A percentile compares a stretch with the other conserved stretches of the same genome.
phyloP scores from a whole-genome alignment of 2,797 vertebrate genomes.

The Lepilemur septentrionalis region DNA sequence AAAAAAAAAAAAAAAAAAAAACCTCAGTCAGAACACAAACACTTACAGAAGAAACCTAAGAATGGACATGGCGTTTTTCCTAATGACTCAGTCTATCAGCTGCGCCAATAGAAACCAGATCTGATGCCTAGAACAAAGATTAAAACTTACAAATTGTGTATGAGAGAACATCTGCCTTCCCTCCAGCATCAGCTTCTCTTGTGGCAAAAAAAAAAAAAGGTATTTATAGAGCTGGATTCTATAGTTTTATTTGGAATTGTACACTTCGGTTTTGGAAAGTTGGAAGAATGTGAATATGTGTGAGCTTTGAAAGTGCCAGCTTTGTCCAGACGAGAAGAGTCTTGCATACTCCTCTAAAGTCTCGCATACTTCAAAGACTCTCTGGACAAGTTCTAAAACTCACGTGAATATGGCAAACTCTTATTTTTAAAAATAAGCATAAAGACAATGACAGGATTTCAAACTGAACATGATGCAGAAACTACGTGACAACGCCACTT shows the following conservation, averaged over 20 bases:
- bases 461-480: conserved; percentile 7
- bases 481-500: not conserved
- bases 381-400: conserved; percentile 7
- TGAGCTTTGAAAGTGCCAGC: not conserved
- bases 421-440: conserved; percentile 18
- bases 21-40: conserved; percentile 40
- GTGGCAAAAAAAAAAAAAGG: not conserved
- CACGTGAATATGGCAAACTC: not conserved
- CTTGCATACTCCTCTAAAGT: conserved; percentile 13
- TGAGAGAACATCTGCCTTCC: conserved; percentile 28
- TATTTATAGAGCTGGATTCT: conserved; percentile 32
- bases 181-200: conserved; percentile 40
- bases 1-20: conserved; percentile 60
- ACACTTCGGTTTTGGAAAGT: not conserved
- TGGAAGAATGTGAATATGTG: not conserved
- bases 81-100: conserved; percentile 39
- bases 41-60: conserved; percentile 33
- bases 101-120: conserved; percentile 21
- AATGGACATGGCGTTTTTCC: not conserved
- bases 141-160: conserved; percentile 40
- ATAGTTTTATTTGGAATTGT: conserved; percentile 35
- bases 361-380: not conserved
- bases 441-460: not conserved
- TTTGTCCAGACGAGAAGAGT: not conserved
- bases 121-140: conserved; percentile 30